A percentile compares a stretch with the other conserved stretches of the same genome.
Conservation (phyloP, 1,140 invertebrate genomes). For the Sycophaga agraensis region DNA sequence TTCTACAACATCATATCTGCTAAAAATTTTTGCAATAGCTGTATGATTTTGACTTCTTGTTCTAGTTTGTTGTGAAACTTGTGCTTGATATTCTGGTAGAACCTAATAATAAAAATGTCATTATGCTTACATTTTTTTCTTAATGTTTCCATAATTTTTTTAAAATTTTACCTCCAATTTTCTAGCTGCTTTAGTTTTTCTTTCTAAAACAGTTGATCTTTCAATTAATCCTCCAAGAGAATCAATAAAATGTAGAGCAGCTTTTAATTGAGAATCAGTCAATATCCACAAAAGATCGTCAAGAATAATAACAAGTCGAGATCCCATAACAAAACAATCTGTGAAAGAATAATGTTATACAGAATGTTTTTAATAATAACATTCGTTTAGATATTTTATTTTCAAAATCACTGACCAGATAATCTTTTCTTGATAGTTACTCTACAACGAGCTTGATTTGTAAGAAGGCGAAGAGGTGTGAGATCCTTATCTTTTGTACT, state of each 20-base stretch:
- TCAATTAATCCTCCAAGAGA: conserved; percentile 85
- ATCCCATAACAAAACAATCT: conserved; percentile 94
- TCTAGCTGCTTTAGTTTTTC: conserved; percentile 84
- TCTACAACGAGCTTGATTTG: conserved; percentile 92
- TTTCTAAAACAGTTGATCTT: conserved; percentile 77
- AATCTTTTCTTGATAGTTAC: conserved; percentile 96
- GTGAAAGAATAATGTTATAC: conserved; percentile 34
- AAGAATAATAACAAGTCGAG: conserved; percentile 86
- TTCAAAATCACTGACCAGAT: conserved; percentile 64
- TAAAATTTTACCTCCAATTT: conserved; percentile 74
- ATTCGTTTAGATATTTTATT: background rate
- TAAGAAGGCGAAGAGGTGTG: conserved; percentile 88
- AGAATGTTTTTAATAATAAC: background rate
- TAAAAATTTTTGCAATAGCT: conserved; percentile 72
- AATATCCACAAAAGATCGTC: conserved; percentile 98
- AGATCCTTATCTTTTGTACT: conserved; percentile 78
- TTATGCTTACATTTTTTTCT: background rate
- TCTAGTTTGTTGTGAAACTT: conserved; percentile 69
- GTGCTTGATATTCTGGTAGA: conserved; percentile 78
- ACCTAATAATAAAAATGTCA: conserved; percentile 56
- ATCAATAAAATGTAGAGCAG: conserved; percentile 90
- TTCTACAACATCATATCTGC: conserved; percentile 90
- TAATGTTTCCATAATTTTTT: background rate
- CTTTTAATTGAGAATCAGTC: conserved; percentile 94
- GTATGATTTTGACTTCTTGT: conserved; percentile 49